Conservation (phyloP, 2,888 invertebrate species). For the Caenorhabditis parvicauda region DNA sequence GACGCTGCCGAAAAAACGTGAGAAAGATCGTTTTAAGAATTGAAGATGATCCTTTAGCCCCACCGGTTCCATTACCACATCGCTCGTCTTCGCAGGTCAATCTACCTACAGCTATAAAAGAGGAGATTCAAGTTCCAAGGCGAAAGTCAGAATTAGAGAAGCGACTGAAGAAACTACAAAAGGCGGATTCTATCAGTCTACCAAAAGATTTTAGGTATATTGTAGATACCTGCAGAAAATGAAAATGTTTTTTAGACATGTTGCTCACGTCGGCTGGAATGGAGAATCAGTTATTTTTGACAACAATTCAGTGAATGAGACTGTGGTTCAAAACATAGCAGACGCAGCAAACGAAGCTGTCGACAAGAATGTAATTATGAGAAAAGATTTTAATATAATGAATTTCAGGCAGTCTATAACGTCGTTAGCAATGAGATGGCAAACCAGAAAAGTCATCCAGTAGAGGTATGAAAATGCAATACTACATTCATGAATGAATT, state of each 20-base stretch:
- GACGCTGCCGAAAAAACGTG: no score
- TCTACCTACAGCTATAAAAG: no score
- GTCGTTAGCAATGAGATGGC: slow-evolving; percentile 34
- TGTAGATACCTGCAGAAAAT: not conserved
- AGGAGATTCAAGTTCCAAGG: slow-evolving; percentile 38
- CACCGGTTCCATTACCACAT: no score
- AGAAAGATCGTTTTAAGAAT: no score
- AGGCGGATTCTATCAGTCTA: slow-evolving; percentile 26
- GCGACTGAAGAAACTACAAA: slow-evolving; percentile 17
- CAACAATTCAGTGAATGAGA: slow-evolving; percentile 25
- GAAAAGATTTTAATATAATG: not conserved
- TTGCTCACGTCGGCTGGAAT: slow-evolving; percentile 47
- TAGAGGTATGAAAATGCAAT: no score
- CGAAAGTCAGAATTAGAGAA: slow-evolving; percentile 29
- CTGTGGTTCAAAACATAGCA: slow-evolving; percentile 31
- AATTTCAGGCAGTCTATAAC: slow-evolving; percentile 42
- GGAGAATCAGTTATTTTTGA: slow-evolving; percentile 33
- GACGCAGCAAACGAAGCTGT: slow-evolving; percentile 35
- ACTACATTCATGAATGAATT: no score
- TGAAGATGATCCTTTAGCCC: no score
- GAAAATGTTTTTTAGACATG: slow-evolving; percentile 21
- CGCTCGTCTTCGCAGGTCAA: no score
- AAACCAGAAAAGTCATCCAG: slow-evolving; percentile 4
- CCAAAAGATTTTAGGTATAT: slow-evolving; percentile 30
- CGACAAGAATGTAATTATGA: slow-evolving; percentile 23